phyloP scores from a whole-genome alignment of 53 echinoderm and acorn worm genomes.

The Holothuria scabra region DNA sequence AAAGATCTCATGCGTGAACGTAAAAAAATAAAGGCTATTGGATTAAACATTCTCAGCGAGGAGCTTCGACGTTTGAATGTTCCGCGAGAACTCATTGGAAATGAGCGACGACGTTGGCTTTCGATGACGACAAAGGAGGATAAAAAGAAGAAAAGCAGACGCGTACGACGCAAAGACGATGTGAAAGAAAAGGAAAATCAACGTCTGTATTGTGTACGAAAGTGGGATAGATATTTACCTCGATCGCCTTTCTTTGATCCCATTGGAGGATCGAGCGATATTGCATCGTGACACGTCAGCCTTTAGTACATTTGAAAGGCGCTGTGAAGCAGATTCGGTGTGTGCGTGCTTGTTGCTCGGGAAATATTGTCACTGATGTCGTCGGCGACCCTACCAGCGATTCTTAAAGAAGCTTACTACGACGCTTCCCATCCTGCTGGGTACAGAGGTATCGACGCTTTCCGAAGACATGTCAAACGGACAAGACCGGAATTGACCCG shows the following conservation, averaged over 20 bases:
- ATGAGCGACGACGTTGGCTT: not conserved
- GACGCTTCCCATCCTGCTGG: conserved; percentile 40
- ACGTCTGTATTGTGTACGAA: too few relatives aligned
- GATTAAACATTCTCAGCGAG: not conserved
- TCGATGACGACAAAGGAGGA: not conserved
- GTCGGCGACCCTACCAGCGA: not conserved
- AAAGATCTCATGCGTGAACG: conserved; percentile 20
- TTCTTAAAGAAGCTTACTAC: conserved; percentile 13
- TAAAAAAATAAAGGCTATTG: not conserved
- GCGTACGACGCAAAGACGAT: not conserved
- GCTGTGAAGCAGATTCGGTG: not conserved
- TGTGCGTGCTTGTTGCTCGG: not conserved
- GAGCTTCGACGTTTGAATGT: not conserved
- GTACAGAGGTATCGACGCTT: not conserved
- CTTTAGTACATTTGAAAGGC: not conserved
- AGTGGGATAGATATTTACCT: too few relatives aligned
- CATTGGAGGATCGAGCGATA: too few relatives aligned
- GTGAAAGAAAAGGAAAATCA: not conserved
- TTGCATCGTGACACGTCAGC: too few relatives aligned
- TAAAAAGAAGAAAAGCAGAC: not conserved
- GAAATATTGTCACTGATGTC: not conserved
- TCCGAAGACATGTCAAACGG: not conserved
- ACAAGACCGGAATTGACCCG: not conserved
- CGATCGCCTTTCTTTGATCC: too few relatives aligned
- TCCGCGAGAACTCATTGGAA: conserved; percentile 2